Evolutionary conservation across 2,888 invertebrate species (phyloP).

Genomic region (Amiota communis): DNA sequence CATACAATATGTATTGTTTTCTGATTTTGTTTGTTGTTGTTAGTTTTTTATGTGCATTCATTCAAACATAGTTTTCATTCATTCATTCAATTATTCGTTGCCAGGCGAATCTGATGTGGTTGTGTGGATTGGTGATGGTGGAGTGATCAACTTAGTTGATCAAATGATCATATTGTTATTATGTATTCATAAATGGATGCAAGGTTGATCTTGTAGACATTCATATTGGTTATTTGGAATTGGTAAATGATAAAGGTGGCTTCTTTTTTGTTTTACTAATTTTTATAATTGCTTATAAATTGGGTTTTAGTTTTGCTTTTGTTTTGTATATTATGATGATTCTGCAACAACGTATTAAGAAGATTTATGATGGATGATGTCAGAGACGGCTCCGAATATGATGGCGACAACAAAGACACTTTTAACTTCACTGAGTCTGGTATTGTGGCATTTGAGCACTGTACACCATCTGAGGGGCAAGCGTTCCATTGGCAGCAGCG

Average conservation of each 20-base stretch:
- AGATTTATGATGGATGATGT: conserved; percentile 49
- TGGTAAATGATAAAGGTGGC: neutral
- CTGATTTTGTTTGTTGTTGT: too few species aligned
- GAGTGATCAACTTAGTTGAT: too few species aligned
- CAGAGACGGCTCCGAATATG: conserved; percentile 58
- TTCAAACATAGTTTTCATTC: too few species aligned
- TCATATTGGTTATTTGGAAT: too few species aligned
- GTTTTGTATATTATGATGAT: conserved; percentile 47
- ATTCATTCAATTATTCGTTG: too few species aligned
- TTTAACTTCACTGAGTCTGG: conserved; percentile 84
- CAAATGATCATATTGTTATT: too few species aligned
- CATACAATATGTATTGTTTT: too few species aligned
- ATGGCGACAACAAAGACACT: conserved; percentile 59
- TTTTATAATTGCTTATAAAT: conserved; percentile 11
- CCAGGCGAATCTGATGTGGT: too few species aligned
- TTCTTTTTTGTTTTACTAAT: neutral
- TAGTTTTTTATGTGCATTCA: too few species aligned
- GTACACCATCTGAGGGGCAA: conserved; percentile 80
- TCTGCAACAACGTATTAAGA: conserved; percentile 21
- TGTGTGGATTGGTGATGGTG: too few species aligned
- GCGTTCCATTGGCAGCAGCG: conserved; percentile 75
- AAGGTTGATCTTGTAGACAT: too few species aligned
- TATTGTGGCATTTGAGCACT: conserved; percentile 85
- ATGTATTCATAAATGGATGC: too few species aligned
- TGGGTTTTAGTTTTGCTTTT: conserved; percentile 27